Evolutionary conservation across 2,113 vertebrate species (phyloP).

Genomic region (Oenanthe oenanthe): DNA sequence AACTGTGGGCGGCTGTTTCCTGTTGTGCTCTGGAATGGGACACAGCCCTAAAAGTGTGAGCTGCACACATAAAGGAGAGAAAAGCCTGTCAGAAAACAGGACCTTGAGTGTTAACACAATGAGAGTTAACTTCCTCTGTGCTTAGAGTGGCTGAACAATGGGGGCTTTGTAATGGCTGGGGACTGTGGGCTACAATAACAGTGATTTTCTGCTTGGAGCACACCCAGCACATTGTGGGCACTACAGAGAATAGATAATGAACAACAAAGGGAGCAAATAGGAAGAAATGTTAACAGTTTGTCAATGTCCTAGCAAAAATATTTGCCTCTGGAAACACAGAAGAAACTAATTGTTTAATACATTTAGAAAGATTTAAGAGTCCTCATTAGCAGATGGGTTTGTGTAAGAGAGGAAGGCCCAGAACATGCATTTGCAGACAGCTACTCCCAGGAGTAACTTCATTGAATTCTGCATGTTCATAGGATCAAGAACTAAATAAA

Average conservation of each 20-base stretch:
- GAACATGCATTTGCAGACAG: neutral
- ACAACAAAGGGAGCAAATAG: slow-evolving; percentile 13
- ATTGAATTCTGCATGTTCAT: neutral
- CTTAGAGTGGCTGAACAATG: slow-evolving; percentile 26
- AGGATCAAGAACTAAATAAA: neutral
- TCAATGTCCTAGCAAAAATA: slow-evolving; percentile 30
- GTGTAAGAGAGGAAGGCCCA: neutral
- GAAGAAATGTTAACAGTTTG: slow-evolving; percentile 37
- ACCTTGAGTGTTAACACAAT: neutral
- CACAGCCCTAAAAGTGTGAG: neutral
- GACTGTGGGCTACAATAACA: slow-evolving; percentile 30
- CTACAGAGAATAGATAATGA: slow-evolving; percentile 43
- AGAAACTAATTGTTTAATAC: slow-evolving; percentile 30
- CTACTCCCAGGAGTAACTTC: neutral
- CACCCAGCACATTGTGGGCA: slow-evolving; percentile 36
- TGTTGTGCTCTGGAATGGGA: neutral
- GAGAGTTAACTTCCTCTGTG: slow-evolving; percentile 29
- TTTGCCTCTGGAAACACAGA: slow-evolving; percentile 42
- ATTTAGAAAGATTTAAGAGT: neutral
- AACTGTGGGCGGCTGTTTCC: neutral
- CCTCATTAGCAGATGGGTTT: neutral
- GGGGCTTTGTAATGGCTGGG: neutral
- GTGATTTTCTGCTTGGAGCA: slow-evolving; percentile 55
- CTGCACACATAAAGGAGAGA: neutral
- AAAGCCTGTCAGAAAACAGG: neutral